These are phyloP conservation scores for Drosophila fuyamai DNA, from an alignment of 1,140 invertebrate species.

Conservation along the genomic window DNA sequence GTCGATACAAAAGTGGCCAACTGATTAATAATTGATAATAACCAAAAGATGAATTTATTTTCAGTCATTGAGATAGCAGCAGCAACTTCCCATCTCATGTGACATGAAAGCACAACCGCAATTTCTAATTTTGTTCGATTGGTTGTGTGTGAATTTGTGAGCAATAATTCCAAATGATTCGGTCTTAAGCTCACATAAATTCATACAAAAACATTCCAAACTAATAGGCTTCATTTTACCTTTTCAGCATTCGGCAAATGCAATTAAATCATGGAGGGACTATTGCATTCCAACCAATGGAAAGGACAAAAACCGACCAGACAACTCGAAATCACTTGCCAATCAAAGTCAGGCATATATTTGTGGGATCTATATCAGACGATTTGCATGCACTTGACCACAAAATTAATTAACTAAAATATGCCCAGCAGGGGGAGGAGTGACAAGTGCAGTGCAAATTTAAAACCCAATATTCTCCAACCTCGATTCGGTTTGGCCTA, in stretches of 20 bases:
- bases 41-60: slow-evolving; percentile 29
- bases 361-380: slow-evolving; percentile 26
- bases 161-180: slow-evolving; percentile 36
- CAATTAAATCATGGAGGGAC: slow-evolving; percentile 34
- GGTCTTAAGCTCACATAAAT: slow-evolving; percentile 35
- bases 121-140: slow-evolving; percentile 47
- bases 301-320: slow-evolving; percentile 17
- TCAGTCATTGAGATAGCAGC: slow-evolving; percentile 12
- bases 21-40: slow-evolving; percentile 35
- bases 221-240: slow-evolving; percentile 45
- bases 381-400: slow-evolving; percentile 67
- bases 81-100: background rate
- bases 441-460: slow-evolving; percentile 43
- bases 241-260: slow-evolving; percentile 26
- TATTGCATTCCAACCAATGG: slow-evolving; percentile 3
- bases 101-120: slow-evolving; percentile 34
- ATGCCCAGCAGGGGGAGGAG: slow-evolving; percentile 26
- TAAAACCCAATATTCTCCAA: slow-evolving; percentile 23
- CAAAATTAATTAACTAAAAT: slow-evolving; percentile 82
- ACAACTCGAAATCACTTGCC: slow-evolving; percentile 55
- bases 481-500: slow-evolving; percentile 25
- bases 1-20: background rate
- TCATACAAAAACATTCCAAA: slow-evolving; percentile 27
- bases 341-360: slow-evolving; percentile 42
- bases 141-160: slow-evolving; percentile 37